Evolutionary conservation across 2,113 vertebrate genomes (phyloP).

Genomic region (Nasalis larvatus): DNA sequence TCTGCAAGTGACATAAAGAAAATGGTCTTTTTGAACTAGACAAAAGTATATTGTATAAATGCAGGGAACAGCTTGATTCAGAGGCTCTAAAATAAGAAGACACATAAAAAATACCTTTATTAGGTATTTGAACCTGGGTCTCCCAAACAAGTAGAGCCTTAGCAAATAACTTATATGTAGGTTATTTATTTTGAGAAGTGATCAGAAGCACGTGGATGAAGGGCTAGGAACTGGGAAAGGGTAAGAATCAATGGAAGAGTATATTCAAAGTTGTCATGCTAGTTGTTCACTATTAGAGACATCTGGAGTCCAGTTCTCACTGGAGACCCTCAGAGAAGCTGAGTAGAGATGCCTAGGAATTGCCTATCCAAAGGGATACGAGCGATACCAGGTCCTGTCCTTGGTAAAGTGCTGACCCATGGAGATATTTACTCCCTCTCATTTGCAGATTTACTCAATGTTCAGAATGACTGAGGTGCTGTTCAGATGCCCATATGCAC

Average conservation of each 20-base stretch:
- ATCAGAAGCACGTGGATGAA: background rate
- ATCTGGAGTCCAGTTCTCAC: background rate
- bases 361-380: background rate
- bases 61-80: background rate
- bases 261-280: too few species aligned
- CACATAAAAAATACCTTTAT: background rate
- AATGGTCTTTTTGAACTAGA: background rate
- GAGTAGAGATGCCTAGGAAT: background rate
- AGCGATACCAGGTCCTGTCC: background rate
- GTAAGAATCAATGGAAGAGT: background rate
- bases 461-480: background rate
- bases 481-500: rapidly evolving
- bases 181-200: background rate
- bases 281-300: background rate
- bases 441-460: background rate
- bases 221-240: background rate
- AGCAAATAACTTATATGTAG: background rate
- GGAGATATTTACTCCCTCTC: background rate
- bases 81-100: background rate
- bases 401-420: background rate
- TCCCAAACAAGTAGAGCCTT: background rate
- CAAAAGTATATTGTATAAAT: background rate
- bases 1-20: background rate
- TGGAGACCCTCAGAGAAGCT: background rate
- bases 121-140: background rate